Percentiles rank a stretch among this genome's conserved stretches.
Evolutionary conservation across 2,888 invertebrate species (phyloP).

Genomic region (Dexiosoma caninum): DNA sequence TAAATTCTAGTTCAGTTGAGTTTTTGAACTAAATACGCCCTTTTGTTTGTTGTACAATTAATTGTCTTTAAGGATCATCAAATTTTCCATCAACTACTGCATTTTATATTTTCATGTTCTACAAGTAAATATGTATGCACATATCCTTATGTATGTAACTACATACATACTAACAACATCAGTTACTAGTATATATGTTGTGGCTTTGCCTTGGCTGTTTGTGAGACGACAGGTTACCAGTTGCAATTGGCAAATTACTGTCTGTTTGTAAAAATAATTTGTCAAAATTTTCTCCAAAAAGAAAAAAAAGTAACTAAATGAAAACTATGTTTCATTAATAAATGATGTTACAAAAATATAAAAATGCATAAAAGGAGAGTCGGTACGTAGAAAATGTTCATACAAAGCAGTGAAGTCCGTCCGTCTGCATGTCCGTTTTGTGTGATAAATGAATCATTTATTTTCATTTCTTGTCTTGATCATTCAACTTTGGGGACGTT

Average conservation of each 20-base stretch:
- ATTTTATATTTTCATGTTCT: conserved; percentile 19
- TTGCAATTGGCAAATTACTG: conserved; percentile 64
- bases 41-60: conserved; percentile 61
- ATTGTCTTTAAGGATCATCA: conserved; percentile 60
- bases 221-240: conserved; percentile 56
- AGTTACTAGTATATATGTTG: background rate
- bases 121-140: background rate
- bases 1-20: conserved; percentile 22
- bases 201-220: conserved; percentile 26
- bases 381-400: background rate
- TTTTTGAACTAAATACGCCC: conserved; percentile 50
- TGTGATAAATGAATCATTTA: conserved; percentile 61
- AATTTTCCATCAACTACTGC: conserved; percentile 45
- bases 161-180: background rate
- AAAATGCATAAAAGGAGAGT: conserved; percentile 21
- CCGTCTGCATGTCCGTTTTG: conserved; percentile 4
- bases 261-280: conserved; percentile 64
- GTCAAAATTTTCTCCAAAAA: conserved; percentile 48
- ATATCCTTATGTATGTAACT: background rate
- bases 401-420: conserved; percentile 8
- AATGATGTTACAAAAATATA: conserved; percentile 3
- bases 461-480: conserved; percentile 19
- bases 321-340: conserved; percentile 39
- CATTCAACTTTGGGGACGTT: conserved; percentile 16
- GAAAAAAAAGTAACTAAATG: conserved; percentile 20